Base-by-base conservation (phyloP, 2,797 vertebrate genomes). In the Centropyge bicolor region DNA sequence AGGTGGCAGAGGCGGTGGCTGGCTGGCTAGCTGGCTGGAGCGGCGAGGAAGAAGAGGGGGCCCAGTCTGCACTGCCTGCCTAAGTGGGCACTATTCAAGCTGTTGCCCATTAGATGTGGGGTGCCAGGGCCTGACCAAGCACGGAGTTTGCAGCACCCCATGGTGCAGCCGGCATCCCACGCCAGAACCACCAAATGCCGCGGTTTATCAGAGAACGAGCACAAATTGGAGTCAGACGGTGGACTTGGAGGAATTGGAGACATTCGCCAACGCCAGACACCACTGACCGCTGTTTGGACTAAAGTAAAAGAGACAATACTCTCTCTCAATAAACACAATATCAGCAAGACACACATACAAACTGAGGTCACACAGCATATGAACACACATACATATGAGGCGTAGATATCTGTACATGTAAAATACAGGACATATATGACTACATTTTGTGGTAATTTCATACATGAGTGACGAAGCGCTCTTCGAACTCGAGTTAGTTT, bases 41-140 rank as follows among this genome's bases (percentile, higher is more conserved):
- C 52, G 16, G 85, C 60, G 81, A 91, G 85, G 84, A 89, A 83
- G 88, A 91, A 87, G 89, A 90, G 85, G 92, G 91, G 92, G 92
- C 87, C 83, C 92, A 91, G 92, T 89, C 90, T 81, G 80, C 90
- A 80, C 80, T 83, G 92, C 91, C 93, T 95, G 94, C 93, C 93
- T 96, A 96, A 96, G 95, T 96, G 95, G 94, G 95, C 93, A 95
- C 95, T 96, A 95, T 95, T 96, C 95, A 96, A 96, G 95, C 95
- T 96, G 95, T 96, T 94, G 94, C 93, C 95, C 93, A 95, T 96
- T 95, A 95, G 94, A 95, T 95, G 93, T 95, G 93, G 93, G 94
- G 92, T 92, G 94, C 92, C 94, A 92, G 93, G 92, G 95, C 94
- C 91, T 90, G 93, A 92, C 94, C 94, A 91, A 94, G 95, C 93